A percentile compares a stretch with the other conserved stretches of the same genome.
Evolutionary conservation across 2,888 invertebrate genomes (phyloP).

Genomic region (Linyphia triangularis): DNA sequence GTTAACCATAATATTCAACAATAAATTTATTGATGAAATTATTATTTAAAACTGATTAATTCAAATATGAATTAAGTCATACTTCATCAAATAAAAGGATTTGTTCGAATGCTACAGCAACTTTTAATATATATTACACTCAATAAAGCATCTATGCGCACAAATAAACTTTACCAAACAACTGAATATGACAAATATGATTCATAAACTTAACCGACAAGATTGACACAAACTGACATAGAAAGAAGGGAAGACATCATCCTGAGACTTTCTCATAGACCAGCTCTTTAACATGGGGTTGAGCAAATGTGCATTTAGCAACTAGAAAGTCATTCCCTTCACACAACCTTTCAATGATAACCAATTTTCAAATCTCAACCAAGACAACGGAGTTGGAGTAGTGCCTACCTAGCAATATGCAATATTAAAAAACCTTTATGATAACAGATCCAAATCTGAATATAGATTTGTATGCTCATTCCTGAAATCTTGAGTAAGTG

Average conservation of each 20-base stretch:
- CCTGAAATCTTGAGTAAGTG: too few relatives aligned
- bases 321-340: background rate
- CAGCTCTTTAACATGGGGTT: background rate
- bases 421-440: background rate
- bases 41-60: too few relatives aligned
- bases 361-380: conserved; percentile 40
- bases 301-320: conserved; percentile 21
- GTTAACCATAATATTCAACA: too few relatives aligned
- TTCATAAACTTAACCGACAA: conserved; percentile 26
- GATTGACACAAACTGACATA: background rate
- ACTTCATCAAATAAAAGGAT: background rate
- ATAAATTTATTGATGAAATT: too few relatives aligned
- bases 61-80: background rate
- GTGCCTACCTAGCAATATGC: background rate
- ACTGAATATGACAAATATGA: background rate
- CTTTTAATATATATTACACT: background rate
- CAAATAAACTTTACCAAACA: background rate
- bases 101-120: background rate
- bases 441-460: background rate
- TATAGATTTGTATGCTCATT: background rate
- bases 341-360: conserved; percentile 7
- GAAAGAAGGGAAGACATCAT: background rate
- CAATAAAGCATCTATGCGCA: background rate
- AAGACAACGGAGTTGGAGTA: background rate
- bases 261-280: background rate